Evolutionary conservation across 2,113 vertebrate species (phyloP), one percentile per base, ranked within the genome.

Genomic region (Hippopotamus amphibius): DNA sequence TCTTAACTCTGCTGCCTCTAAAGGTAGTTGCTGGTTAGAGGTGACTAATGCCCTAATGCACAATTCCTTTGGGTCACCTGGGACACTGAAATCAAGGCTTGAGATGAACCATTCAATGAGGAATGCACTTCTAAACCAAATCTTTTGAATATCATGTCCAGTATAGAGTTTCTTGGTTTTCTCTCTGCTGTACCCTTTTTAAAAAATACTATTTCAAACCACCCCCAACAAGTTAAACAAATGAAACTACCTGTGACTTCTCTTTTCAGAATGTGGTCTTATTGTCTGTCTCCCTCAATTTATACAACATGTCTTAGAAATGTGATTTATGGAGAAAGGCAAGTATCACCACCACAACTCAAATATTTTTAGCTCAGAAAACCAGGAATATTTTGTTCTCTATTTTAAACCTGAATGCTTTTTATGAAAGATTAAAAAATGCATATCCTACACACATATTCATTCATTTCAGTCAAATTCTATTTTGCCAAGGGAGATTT

Each of bases 291-390:
- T 43, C 61, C 48, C 55, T 96, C 30, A n/a, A 55, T 72, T 96
- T 84, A 92, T 3, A 68, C 10, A 57, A 41, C 57, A 79, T 37
- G 15, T 68, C 71, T 95, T 65, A 88, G 76, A 88, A 85, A 46
- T 55, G 15, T 41, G 84, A 95, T 59, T 81, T 80, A 88, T n/a
- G 43, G 69, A 26, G 28, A 93, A 92, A 90, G 21, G 59, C 30
- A 68, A 90, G 53, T 65, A 76, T 53, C 59, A 88, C 11, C 16
- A 80, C 48, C 71, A 93, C 65, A 90, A 80, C 4, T 37, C n/a
- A 94, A 90, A 65, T 74, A 74, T 69, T 88, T 95, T 83, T 83
- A 96, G 63, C 63, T 88, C 41, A 89, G 69, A 84, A 93, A 83
- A 95, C 37, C 88, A 91, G 53, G 86, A 88, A 59, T 87, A 85